Base-by-base conservation (phyloP, 2,888 invertebrate genomes). In the Watsonalla binaria region DNA sequence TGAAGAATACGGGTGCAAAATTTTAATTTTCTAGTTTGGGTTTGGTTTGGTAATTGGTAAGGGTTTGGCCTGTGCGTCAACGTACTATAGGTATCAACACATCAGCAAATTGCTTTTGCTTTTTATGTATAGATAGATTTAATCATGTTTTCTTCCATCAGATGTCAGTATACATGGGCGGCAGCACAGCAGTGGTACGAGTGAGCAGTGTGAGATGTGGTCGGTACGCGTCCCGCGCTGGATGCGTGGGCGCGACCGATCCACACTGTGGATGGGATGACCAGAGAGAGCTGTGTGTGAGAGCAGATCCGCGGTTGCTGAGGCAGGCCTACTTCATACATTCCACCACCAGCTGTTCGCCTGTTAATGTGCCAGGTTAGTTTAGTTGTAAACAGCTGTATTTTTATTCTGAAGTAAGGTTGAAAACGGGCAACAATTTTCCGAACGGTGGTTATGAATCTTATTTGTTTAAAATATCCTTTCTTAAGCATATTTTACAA, bases 261-360 rank as follows among this genome's bases (percentile, higher is more conserved):
- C 98, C 98, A 0, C 97, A 98, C 78, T 98, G 98, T 80, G 98
- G 97, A 0, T 98, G 98, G 98, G 95, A 98, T 82, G 94, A 95
- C 62, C 91, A 93, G 6, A 85, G 93, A 11, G 94, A 96, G 63
- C 86, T 90, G 15, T 98, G 98, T 73, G 93, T 94, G 0, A 86
- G 93, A 0, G 94, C 96, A 0, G 57, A 68, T 0, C 58, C 65
- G 0, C 72, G 78, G n/a, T 85, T 92, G 45, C 39, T 49, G 6
- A 93, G 93, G 66, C 96, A 97, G 94, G 91, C 93, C 6, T 93
- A 93, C 71, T 97, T 98, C 94, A 89, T 92, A 47, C 98, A 98
- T 79, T 87, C 92, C 33, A 93, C 95, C 0, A 92, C 92, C 0
- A 86, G 91, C 11, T 97, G 97, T 70, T 67, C 72, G 0, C 58